Base-by-base conservation (phyloP, 2,113 vertebrate genomes). In the Nannospalax galili region DNA sequence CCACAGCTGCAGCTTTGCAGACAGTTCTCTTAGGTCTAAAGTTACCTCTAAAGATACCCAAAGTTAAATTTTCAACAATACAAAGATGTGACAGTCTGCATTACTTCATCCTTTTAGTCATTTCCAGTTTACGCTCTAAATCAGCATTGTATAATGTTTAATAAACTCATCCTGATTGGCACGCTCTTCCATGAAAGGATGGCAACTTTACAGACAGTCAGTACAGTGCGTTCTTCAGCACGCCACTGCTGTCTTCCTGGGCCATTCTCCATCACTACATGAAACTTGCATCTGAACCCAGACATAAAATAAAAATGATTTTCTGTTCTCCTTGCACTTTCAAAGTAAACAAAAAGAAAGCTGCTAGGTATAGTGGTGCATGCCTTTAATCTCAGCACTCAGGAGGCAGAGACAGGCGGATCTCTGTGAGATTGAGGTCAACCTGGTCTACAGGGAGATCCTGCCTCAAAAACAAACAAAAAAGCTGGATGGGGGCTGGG, bases 61-160 rank as follows among this genome's bases (percentile, higher is more conserved):
- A 97, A 98, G 95, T 98, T 98, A 97, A 97, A 98, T 96, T 98
- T 98, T 97, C 98, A 98, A 97, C 97, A 97, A 98, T 95, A 97
- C 97, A 97, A 97, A 97, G 92, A 97, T 97, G 97, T 95, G 92
- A 98, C 97, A 98, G 96, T 97, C 97, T 97, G 95, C 70, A 92
- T 98, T 97, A 97, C 96, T 98, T 84, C 97, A 91, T 95, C 82
- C 48, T 96, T 95, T 90, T 70, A 91, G 64, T 93, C 91, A 78
- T 97, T 94, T 86, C 91, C 64, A 40, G 88, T 64, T 0, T 60
- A 79, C 90, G 88, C 28, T n/a, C 28, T 35, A 90, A 93, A 95
- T 65, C 70, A 69, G 82, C 79, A 93, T 78, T 95, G 85, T 89
- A 30, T 92, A 42, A 88, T 90, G 32, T 87, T 78, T 92, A 87